Conservation (phyloP, 1,140 invertebrate species). For the Heliconius eleuchia region DNA sequence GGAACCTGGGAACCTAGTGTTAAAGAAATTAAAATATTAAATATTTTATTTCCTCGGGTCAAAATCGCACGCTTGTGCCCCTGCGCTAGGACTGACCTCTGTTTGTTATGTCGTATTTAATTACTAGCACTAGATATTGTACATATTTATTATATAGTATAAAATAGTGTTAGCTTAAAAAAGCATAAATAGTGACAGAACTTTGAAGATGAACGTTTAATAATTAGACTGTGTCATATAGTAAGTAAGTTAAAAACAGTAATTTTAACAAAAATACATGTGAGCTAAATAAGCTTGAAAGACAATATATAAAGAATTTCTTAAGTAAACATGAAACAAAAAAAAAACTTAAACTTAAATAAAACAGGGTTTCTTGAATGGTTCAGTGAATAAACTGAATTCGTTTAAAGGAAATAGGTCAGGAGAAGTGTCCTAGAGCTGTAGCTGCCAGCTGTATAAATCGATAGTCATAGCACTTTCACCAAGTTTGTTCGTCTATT, state of each 20-base stretch:
- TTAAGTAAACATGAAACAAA: not conserved
- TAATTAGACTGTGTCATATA: not conserved
- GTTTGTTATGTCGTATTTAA: not conserved
- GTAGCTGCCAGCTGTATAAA: slow-evolving; percentile 10
- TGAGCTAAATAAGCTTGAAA: not conserved
- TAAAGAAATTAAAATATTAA: no score
- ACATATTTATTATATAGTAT: not conserved
- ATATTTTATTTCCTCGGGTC: no score
- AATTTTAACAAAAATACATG: not conserved
- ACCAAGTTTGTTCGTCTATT: slow-evolving; percentile 13
- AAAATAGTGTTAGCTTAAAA: no score
- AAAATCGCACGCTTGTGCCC: no score
- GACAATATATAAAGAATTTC: not conserved
- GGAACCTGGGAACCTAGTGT: no score
- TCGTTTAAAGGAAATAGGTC: not conserved
- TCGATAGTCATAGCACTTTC: slow-evolving; percentile 19
- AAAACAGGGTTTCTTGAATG: not conserved
- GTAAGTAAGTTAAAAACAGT: not conserved
- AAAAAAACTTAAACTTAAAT: no score
- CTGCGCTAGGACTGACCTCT: no score
- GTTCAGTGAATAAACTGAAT: not conserved
- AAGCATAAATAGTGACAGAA: not conserved
- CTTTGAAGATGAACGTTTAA: not conserved
- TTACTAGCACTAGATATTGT: not conserved
- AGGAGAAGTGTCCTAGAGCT: not conserved